Percentiles rank a stretch among this genome's conserved stretches.
These are phyloP conservation scores for Dreissena rostriformis DNA, from an alignment of 1,140 invertebrate species.

Conservation along the genomic window DNA sequence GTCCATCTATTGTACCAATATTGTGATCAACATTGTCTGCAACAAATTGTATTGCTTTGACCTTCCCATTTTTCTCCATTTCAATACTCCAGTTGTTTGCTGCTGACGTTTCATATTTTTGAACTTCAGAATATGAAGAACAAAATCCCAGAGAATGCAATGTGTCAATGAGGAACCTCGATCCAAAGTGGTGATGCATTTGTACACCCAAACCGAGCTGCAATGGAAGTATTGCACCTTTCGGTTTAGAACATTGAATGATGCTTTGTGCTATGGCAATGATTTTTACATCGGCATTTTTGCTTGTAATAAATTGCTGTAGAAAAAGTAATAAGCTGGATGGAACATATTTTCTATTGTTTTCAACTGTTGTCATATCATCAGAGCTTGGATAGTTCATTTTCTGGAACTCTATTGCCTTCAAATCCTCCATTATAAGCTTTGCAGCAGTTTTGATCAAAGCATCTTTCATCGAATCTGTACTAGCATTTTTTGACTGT, in stretches of 20 bases:
- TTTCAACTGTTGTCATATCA: background rate
- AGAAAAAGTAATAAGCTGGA: background rate
- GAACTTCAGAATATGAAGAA: background rate
- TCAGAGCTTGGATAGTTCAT: background rate
- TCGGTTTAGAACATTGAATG: background rate
- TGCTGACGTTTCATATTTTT: background rate
- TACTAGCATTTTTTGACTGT: background rate
- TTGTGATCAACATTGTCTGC: no score
- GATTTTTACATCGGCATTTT: background rate
- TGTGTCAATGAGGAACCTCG: background rate
- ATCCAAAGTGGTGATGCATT: slow-evolving; percentile 9
- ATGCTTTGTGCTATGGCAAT: background rate
- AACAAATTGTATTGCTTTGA: background rate
- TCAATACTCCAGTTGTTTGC: background rate
- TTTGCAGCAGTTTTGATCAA: background rate
- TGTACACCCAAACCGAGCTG: background rate
- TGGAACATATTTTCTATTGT: background rate
- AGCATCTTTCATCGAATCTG: background rate
- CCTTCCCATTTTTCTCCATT: background rate
- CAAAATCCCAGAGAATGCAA: background rate
- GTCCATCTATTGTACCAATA: no score
- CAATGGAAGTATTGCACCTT: no score
- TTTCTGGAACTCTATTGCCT: background rate
- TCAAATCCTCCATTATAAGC: background rate
- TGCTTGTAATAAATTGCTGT: background rate